A percentile compares a stretch with the other conserved stretches of the same genome.
Evolutionary conservation across 2,797 vertebrate genomes (phyloP).

Genomic region (Nyctalus aviator): DNA sequence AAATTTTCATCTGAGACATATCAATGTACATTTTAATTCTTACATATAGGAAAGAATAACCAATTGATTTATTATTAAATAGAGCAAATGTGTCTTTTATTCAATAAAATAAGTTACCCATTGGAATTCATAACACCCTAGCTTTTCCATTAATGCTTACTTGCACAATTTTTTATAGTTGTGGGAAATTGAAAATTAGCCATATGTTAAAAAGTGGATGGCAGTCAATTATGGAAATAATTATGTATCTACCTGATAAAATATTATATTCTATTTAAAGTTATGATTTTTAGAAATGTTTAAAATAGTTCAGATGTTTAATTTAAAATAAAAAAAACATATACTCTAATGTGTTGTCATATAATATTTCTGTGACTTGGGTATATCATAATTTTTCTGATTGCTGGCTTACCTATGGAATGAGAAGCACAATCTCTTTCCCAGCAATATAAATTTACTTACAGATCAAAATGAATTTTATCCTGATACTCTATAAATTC

Average conservation of each 20-base stretch:
- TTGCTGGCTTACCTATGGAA: background rate
- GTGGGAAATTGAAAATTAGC: background rate
- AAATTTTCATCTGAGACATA: background rate
- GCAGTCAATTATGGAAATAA: background rate
- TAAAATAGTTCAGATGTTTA: conserved; percentile 3
- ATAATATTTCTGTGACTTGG: background rate
- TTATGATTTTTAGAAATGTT: background rate
- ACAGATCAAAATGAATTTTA: conserved; percentile 39
- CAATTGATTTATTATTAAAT: conserved; percentile 5
- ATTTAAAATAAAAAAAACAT: background rate
- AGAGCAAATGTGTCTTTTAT: background rate
- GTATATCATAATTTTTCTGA: background rate
- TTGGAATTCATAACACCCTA: background rate
- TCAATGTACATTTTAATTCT: background rate
- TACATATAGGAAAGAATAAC: background rate
- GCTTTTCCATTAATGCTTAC: background rate
- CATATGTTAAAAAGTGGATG: background rate
- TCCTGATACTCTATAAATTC: background rate
- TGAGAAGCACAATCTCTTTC: background rate
- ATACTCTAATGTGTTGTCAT: background rate
- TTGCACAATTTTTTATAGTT: background rate
- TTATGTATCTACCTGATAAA: background rate
- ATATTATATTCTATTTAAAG: background rate
- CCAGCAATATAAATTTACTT: background rate
- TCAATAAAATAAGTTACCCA: background rate